Conservation (phyloP, 2,113 vertebrate genomes). For the Pelmatolapia mariae region DNA sequence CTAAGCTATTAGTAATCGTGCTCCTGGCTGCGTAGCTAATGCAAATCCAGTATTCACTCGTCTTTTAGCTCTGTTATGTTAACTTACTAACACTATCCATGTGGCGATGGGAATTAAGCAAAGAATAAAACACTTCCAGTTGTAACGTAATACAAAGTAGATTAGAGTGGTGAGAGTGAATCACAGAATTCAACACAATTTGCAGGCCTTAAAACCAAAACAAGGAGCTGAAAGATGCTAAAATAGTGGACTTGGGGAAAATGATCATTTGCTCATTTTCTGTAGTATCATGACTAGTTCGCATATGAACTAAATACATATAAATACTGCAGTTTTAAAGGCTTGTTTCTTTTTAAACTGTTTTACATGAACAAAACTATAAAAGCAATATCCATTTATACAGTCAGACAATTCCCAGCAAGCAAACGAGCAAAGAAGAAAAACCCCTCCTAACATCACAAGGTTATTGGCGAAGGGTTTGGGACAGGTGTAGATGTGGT, state of each 20-base stretch:
- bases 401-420: background rate
- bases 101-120: background rate
- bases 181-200: background rate
- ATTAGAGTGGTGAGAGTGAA: background rate
- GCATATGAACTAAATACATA: background rate
- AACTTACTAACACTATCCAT: background rate
- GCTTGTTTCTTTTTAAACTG: background rate
- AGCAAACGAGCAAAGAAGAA: background rate
- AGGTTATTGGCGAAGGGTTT: background rate
- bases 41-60: background rate
- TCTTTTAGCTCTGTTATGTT: background rate
- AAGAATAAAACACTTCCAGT: background rate
- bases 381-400: background rate
- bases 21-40: background rate
- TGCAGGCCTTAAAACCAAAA: background rate
- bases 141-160: background rate
- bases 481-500: background rate
- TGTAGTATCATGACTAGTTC: accelerated
- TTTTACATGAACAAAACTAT: background rate
- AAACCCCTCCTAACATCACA: accelerated
- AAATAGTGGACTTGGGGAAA: background rate
- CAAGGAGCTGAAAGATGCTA: background rate
- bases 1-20: background rate
- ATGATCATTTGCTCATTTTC: background rate
- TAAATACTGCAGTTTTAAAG: background rate